Base-by-base conservation (phyloP, 2,888 invertebrate genomes). In the Andricus curvator region DNA sequence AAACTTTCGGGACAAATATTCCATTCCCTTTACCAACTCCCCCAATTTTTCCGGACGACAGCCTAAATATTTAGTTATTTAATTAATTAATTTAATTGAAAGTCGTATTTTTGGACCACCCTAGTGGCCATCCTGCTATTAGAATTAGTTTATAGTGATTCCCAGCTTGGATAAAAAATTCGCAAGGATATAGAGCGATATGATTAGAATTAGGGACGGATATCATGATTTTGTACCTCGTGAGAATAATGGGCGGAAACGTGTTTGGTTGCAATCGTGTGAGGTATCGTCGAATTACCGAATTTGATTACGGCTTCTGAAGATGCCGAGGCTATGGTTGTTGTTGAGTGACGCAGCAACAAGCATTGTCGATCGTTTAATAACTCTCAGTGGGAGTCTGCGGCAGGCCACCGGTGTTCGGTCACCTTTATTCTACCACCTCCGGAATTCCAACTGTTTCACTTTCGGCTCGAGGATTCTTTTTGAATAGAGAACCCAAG, bases 221-320 rank as follows among this genome's bases (percentile, higher is more conserved):
- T 56, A 74, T 56, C 29, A 56, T 56, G 74, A 74, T 74, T 74
- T 56, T 74, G n/a, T 74, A 56, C 74, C 33, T 17, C 74, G 56
- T 74, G 74, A 74, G 74, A 74, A 74, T 74, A 65, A 68, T 78
- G 65, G 64, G 78, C 78, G 64, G 65, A 66, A 65, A 65, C 48
- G 48, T 51, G 65, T 51, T 65, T 65, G 78, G 65, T 64, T 66
- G 79, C 60, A 66, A 80, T 80, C 79, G 76, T 65, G 76, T 84
- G 86, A 86, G 85, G 85, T 85, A 87, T 86, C 85, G 80, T 81
- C 67, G 79, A 65, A 74, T 74, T 74, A 56, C 81, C 87, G 89
- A 89, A 89, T 89, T 89, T 89, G 89, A 89, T 90, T 89, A 89
- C 86, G 85, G 89, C 90, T 90, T 90, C 90, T 88, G 90, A 90